Evolutionary conservation across 2,888 invertebrate genomes (phyloP), one percentile per base, ranked within the genome.

Genomic region (Agelastica alni): DNA sequence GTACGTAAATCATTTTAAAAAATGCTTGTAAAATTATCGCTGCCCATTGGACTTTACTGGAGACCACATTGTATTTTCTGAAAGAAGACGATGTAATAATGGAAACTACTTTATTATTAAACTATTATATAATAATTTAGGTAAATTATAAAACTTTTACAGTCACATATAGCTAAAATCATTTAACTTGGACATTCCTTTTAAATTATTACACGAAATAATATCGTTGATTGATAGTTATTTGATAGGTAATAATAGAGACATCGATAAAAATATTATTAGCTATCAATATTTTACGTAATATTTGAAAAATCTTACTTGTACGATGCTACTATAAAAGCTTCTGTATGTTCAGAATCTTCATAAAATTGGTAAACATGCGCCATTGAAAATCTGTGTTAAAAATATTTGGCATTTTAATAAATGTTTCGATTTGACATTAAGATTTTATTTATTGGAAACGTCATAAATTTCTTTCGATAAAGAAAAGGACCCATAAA

Each of bases 21-120:
- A 60, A 51, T 43, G 66, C 64, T 61, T 77, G 77, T 7, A 77
- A 74, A 34, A 60, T 58, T 10, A 71, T 58, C 2, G 74, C 75
- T 2, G 74, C 72, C 44, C 64, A 67, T 48, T 52, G 45, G 26
- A 39, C 6, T 34, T 26, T 51, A 2, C 26, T 53, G 5, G 51
- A 41, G 7, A 32, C 20, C 5, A 49, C 16, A 22, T 47, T 48
- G 30, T 57, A 48, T n/a, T 41, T 39, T 22, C 59, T 59, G n/a
- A 32, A 54, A 51, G 26, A 9, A n/a, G n/a, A n/a, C 20, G 36
- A n/a, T 7, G 5, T 13, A 13, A 1, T 4, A 16, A 26, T 18
- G 28, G 20, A 13, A 17, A 7, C 22, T 6, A 16, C n/a, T n/a
- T n/a, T n/a, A n/a, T n/a, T n/a, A n/a, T n/a, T n/a, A n/a, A n/a